Conservation (phyloP, 2,113 vertebrate genomes). For the Chaenogobius annularis region DNA sequence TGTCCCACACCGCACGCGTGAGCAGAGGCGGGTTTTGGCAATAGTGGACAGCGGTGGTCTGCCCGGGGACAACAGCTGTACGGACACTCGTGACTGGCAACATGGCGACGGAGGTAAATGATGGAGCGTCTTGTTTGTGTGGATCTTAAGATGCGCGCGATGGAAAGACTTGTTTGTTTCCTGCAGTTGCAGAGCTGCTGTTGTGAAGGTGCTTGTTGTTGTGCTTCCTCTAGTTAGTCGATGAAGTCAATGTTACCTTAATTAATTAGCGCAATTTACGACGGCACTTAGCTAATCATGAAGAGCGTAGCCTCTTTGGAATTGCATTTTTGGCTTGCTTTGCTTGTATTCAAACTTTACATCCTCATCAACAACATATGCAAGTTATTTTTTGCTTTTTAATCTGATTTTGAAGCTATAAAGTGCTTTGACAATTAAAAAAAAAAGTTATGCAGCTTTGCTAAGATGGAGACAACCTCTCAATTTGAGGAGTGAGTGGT, state of each 20-base stretch:
- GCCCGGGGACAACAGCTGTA: slow-evolving; percentile 62
- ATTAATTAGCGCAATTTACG: slow-evolving; percentile 2
- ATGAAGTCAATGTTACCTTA: slow-evolving; percentile 2
- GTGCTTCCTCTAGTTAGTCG: not conserved
- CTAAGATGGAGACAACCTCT: not conserved
- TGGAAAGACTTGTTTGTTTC: not conserved
- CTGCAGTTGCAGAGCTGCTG: not conserved
- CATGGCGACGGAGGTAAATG: slow-evolving; percentile 79
- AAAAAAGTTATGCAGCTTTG: not conserved
- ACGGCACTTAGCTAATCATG: not conserved
- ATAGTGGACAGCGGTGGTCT: slow-evolving; percentile 47
- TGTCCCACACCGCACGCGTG: slow-evolving; percentile 52
- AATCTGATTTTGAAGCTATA: not conserved
- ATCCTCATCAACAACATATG: not conserved
- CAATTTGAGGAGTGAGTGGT: slow-evolving; percentile 10
- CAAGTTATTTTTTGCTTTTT: not conserved
- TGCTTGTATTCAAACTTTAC: not conserved
- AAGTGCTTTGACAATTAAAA: not conserved
- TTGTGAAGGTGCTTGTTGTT: not conserved
- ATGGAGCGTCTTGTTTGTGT: not conserved
- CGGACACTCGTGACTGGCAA: slow-evolving; percentile 47
- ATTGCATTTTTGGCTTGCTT: not conserved
- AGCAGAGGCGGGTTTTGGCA: not conserved
- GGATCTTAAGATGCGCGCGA: not conserved
- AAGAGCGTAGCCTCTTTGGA: not conserved